Conservation (phyloP, 2,797 vertebrate species). For the Bradypodion pumilum region DNA sequence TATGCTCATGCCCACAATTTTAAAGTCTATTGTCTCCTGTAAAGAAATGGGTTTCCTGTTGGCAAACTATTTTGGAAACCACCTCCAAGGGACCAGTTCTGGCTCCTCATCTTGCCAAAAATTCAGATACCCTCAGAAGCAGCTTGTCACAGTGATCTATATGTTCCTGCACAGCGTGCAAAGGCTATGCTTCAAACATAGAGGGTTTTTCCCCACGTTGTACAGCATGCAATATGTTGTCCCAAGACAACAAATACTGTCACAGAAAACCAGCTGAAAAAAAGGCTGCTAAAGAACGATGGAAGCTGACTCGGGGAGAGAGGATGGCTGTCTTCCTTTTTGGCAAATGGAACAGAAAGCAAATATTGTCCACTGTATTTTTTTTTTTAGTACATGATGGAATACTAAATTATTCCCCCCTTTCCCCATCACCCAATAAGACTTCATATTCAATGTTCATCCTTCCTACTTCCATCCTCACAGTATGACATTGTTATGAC, state of each 20-base stretch:
- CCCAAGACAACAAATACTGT: neutral
- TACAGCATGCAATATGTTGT: neutral
- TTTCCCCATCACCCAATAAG: too few species aligned
- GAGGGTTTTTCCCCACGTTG: neutral
- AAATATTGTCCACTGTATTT: too few species aligned
- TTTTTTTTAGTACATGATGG: too few species aligned
- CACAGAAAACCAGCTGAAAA: neutral
- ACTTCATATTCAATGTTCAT: too few species aligned
- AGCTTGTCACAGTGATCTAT: constrained; percentile 9
- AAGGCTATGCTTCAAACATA: neutral
- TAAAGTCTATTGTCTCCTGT: neutral
- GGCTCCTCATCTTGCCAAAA: constrained; percentile 3
- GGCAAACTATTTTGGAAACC: neutral
- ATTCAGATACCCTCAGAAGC: neutral
- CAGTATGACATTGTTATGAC: too few species aligned
- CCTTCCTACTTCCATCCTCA: too few species aligned
- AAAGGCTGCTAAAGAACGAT: too few species aligned
- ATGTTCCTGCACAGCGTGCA: neutral
- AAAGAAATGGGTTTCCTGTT: neutral
- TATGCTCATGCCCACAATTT: neutral
- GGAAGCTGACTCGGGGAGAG: too few species aligned
- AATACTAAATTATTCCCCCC: too few species aligned
- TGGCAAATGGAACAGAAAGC: neutral
- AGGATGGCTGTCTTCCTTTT: neutral
- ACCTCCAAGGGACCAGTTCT: neutral